These are phyloP conservation scores for Eupeodes luniger DNA, from an alignment of 2,888 invertebrate species.

Conservation along the genomic window DNA sequence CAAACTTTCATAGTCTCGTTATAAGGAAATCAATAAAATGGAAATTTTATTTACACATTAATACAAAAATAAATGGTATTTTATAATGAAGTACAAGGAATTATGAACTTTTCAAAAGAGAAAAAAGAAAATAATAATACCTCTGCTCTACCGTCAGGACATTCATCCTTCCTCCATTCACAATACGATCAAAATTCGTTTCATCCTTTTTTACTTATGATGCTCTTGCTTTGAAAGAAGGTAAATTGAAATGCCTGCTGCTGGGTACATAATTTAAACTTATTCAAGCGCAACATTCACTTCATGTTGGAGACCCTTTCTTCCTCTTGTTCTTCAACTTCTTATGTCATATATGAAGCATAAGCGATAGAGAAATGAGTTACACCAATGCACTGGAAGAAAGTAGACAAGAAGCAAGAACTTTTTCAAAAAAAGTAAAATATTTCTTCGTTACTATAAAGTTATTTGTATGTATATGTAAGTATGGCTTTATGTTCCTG, in stretches of 20 bases:
- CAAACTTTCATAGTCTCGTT: not conserved
- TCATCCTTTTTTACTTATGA: not conserved
- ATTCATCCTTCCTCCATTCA: constrained; percentile 5
- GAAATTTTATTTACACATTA: not conserved
- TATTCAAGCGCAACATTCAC: constrained; percentile 71
- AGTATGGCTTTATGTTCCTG: not conserved
- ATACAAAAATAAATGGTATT: not conserved
- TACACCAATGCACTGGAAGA: constrained; percentile 57
- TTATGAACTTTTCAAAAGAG: not conserved
- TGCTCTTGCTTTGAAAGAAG: not conserved
- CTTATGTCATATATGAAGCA: constrained; percentile 47
- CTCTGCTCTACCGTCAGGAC: not conserved
- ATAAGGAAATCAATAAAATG: not conserved
- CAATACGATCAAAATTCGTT: constrained; percentile 36
- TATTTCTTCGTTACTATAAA: not conserved
- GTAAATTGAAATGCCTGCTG: constrained; percentile 72
- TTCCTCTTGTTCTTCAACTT: not conserved
- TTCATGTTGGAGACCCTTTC: constrained; percentile 44
- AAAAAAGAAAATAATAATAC: not conserved
- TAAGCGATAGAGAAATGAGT: constrained; percentile 58
- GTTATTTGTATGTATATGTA: too few relatives aligned
- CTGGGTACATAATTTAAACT: constrained; percentile 69
- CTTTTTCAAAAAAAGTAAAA: constrained; percentile 30
- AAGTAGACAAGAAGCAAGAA: constrained; percentile 16
- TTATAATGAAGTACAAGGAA: not conserved